Evolutionary conservation across 2,113 vertebrate genomes (phyloP).

Genomic region (Sardina pilchardus): DNA sequence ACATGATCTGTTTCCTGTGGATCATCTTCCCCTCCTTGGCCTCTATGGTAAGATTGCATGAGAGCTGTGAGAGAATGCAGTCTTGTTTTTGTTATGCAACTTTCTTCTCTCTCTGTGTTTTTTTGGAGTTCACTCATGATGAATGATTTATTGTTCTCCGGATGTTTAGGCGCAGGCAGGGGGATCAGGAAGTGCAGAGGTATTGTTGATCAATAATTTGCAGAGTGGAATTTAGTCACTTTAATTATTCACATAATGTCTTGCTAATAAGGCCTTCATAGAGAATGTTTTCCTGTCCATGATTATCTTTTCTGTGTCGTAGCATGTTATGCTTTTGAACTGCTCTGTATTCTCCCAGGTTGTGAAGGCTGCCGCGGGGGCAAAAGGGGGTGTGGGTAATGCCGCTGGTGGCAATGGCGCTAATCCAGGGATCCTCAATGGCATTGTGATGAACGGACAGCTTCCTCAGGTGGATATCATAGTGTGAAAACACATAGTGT

Average conservation of each 20-base stretch:
- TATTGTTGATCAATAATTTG: slow-evolving; percentile 19
- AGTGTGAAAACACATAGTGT: background rate
- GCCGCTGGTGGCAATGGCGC: slow-evolving; percentile 49
- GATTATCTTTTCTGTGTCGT: background rate
- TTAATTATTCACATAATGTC: background rate
- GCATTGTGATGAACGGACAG: slow-evolving; percentile 50
- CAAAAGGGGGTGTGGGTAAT: slow-evolving; percentile 41
- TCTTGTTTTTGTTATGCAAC: background rate
- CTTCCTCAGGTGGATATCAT: slow-evolving; percentile 44
- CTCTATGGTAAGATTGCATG: background rate
- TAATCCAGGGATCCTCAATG: slow-evolving; percentile 53
- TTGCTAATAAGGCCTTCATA: background rate
- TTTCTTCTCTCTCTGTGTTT: background rate
- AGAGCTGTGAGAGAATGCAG: background rate
- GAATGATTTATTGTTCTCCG: slow-evolving; percentile 5
- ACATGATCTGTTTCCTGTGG: slow-evolving; percentile 14
- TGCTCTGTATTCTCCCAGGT: slow-evolving; percentile 7
- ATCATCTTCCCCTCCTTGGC: background rate
- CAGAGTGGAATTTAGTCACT: background rate
- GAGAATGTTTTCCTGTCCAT: background rate
- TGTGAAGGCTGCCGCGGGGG: slow-evolving; percentile 43
- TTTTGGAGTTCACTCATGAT: background rate
- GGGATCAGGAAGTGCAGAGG: slow-evolving; percentile 66
- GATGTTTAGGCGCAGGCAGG: slow-evolving; percentile 42
- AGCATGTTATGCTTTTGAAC: background rate